phyloP scores from a whole-genome alignment of 1,140 invertebrate genomes.

The Chironomus tepperi region DNA sequence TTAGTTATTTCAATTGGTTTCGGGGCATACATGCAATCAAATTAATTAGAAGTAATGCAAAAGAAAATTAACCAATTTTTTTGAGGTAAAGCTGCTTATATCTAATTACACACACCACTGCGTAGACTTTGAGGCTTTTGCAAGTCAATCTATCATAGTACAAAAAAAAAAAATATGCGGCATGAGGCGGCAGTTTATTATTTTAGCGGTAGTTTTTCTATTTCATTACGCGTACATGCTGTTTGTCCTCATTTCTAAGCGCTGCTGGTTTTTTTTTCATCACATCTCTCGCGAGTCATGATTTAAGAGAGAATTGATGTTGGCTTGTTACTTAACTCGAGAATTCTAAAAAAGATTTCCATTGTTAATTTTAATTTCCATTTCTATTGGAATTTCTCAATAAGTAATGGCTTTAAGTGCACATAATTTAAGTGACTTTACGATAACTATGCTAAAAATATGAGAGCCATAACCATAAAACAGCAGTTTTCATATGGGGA shows the following conservation, averaged over 20 bases:
- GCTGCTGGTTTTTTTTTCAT: slow-evolving; percentile 21
- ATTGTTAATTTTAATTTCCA: too few species aligned
- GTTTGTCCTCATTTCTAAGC: slow-evolving; percentile 15
- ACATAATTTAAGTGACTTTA: neutral
- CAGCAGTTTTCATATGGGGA: neutral
- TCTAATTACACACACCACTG: neutral
- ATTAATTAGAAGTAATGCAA: neutral
- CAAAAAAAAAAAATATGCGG: too few species aligned
- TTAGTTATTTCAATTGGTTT: neutral
- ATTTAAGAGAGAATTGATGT: neutral
- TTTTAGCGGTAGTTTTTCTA: slow-evolving; percentile 19
- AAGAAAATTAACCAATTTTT: too few species aligned
- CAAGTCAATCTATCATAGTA: slow-evolving; percentile 14
- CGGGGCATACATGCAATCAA: neutral
- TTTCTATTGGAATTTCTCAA: too few species aligned
- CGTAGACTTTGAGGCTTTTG: neutral
- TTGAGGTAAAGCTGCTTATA: neutral
- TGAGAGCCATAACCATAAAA: neutral
- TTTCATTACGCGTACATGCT: neutral
- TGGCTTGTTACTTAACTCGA: neutral
- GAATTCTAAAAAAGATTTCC: too few species aligned
- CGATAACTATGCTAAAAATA: neutral
- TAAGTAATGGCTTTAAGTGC: neutral
- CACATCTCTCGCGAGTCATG: neutral
- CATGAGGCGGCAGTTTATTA: slow-evolving; percentile 4